These are phyloP conservation scores for Malurus leucopterus DNA, from an alignment of 2,797 vertebrate species.

Conservation along the genomic window DNA sequence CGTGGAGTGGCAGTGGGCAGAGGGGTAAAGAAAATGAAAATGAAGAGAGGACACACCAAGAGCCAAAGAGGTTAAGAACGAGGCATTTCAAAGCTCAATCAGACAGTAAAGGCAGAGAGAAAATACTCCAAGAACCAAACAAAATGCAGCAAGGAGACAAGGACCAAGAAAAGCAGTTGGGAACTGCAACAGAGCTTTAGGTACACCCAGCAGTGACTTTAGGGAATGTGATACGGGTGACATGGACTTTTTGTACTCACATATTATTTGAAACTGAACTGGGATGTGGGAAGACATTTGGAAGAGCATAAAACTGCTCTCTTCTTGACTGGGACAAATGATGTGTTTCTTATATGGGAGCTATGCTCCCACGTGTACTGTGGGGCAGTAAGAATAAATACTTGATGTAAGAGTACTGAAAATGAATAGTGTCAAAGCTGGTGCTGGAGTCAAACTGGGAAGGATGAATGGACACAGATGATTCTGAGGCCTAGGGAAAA, in stretches of 20 bases:
- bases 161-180: neutral
- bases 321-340: neutral
- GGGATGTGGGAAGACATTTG: neutral
- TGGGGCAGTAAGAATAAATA: neutral
- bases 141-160: neutral
- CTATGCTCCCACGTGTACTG: neutral
- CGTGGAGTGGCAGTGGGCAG: neutral
- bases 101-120: neutral
- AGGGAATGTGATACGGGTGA: neutral
- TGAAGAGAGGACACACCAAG: neutral
- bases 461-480: neutral
- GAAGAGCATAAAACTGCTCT: neutral
- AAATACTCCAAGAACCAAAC: neutral
- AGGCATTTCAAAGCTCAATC: neutral
- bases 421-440: neutral
- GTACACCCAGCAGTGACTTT: neutral
- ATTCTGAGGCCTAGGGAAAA: neutral
- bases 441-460: neutral
- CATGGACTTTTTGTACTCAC: neutral
- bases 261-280: neutral
- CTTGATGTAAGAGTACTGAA: neutral
- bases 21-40: neutral
- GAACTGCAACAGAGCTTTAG: neutral
- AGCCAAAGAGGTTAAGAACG: neutral
- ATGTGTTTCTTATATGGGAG: neutral